phyloP scores from a whole-genome alignment of 2,113 vertebrate genomes.

The Azemiops feae region DNA sequence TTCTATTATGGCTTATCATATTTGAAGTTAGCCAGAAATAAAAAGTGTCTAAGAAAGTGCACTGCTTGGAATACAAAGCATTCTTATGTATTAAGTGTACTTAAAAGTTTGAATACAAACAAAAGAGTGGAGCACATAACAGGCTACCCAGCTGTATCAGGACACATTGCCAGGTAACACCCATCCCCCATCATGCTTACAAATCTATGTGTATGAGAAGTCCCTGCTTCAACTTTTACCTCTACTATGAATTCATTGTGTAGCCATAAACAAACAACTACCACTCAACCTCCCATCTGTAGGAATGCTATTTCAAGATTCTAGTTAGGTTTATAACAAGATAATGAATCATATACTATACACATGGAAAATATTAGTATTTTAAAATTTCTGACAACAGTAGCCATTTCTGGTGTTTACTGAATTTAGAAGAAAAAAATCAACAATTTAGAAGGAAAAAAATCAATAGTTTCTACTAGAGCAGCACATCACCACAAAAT shows the following conservation, averaged over 20 bases:
- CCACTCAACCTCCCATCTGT: neutral
- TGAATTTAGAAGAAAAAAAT: neutral
- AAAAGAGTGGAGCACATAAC: neutral
- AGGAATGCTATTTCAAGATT: neutral
- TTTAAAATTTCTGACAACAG: fast-evolving
- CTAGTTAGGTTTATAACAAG: neutral
- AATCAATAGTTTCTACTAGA: neutral
- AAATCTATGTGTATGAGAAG: neutral
- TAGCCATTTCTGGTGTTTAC: neutral
- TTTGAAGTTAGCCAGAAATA: neutral
- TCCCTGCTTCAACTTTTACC: neutral
- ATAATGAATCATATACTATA: neutral
- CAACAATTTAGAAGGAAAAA: neutral
- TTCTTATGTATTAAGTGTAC: neutral
- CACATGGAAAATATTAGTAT: neutral
- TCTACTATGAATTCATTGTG: neutral
- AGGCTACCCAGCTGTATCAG: neutral
- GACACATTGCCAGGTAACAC: neutral
- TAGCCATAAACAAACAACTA: neutral
- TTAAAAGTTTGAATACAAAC: neutral
- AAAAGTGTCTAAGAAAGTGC: neutral
- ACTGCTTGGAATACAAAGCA: neutral
- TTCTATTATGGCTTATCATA: neutral
- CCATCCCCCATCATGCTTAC: neutral
- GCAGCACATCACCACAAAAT: neutral